Base-by-base conservation (phyloP, 2,797 vertebrate species). In the Todus mexicanus region DNA sequence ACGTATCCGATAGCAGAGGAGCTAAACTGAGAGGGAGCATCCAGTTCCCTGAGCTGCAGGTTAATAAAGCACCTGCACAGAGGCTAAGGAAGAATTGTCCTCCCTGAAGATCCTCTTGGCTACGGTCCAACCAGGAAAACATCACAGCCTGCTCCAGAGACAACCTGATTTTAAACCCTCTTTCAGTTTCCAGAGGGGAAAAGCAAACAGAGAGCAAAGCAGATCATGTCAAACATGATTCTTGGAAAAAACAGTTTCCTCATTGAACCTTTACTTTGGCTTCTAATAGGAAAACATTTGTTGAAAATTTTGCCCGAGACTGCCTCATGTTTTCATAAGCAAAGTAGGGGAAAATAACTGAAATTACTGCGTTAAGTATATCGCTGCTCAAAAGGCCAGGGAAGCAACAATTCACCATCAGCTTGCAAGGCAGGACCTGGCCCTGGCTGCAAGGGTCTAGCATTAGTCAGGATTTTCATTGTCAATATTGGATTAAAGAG, bases 211-310 rank as follows among this genome's bases (percentile, higher is more conserved):
- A 54, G 40, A 66, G 75, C 12, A 43, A 53, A 64, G 61, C 14
- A 42, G 53, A 57, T 48, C 9, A 5, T 0, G 0, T 23, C 8
- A 38, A 69, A 42, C 0, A 1, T 3, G 37, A 35, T 1, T 12
- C 43, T 59, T 71, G 37, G 40, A 51, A n/a, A 51, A 85, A 48
- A 73, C 40, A 27, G 7, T 64, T 87, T 35, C 5, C 33, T 42
- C 33, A 43, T 45, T 20, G 20, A 48, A 27, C 20, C 84, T 76
- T 3, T 42, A 9, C 11, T 72, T 56, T 15, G 26, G 13, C 64
- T n/a, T n/a, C n/a, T 57, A 87, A 20, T 16, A 50, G 60, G 54
- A 70, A 75, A 70, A 43, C 1, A 56, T 35, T 12, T 12, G 12
- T 10, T 65, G 54, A n/a, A 2, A 29, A 37, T 72, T 71, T 70